These are phyloP conservation scores for Cygnus atratus DNA, from an alignment of 2,113 vertebrate species.

Conservation along the genomic window DNA sequence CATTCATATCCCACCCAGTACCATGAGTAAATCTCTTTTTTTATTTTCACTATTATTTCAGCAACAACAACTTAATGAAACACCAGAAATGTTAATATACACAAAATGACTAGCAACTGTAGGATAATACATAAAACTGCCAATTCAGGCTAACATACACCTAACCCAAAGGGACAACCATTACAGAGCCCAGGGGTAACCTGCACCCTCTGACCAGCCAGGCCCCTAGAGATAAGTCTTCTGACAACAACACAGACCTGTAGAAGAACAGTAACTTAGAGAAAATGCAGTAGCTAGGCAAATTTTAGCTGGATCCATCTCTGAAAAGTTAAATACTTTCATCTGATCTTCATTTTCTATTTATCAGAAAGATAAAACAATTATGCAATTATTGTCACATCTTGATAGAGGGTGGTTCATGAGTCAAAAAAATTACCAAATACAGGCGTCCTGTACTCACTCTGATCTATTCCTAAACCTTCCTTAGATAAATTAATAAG, in stretches of 20 bases:
- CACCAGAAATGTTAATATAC: constrained; percentile 40
- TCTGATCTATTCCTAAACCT: neutral
- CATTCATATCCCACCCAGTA: constrained; percentile 14
- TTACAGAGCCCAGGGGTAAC: neutral
- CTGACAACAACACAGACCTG: neutral
- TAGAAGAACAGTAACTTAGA: neutral
- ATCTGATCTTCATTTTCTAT: neutral
- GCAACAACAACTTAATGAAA: neutral
- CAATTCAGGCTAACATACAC: constrained; percentile 28
- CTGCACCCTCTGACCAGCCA: neutral
- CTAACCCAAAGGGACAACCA: constrained; percentile 4
- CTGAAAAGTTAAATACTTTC: neutral
- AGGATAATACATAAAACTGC: constrained; percentile 26
- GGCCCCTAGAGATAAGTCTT: neutral
- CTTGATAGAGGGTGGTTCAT: neutral
- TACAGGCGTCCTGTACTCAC: neutral
- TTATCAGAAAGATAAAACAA: neutral
- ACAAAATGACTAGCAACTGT: constrained; percentile 8
- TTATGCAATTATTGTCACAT: neutral
- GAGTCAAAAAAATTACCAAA: neutral
- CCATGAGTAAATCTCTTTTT: neutral
- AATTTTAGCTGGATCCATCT: neutral
- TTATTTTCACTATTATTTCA: constrained; percentile 22
- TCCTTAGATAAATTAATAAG: neutral
- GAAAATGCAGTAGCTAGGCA: neutral